These are phyloP conservation scores for Anhinga rufa DNA, from an alignment of 2,113 vertebrate genomes.

Conservation along the genomic window DNA sequence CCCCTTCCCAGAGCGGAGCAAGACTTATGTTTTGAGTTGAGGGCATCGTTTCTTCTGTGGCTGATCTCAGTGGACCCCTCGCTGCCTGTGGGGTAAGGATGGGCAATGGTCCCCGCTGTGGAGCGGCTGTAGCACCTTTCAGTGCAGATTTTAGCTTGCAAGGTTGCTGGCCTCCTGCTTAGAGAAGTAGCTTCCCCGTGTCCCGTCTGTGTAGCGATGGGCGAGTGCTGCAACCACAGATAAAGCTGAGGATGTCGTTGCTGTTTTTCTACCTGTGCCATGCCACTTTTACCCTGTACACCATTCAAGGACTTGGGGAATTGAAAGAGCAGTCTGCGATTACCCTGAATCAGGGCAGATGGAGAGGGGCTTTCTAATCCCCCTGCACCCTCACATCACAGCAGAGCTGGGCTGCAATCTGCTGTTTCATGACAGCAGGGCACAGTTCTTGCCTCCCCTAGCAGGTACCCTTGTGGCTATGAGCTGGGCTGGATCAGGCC, in stretches of 20 bases:
- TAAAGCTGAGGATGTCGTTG: not conserved
- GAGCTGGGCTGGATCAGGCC: not conserved
- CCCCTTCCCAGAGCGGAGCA: not conserved
- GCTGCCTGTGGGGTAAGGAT: not conserved
- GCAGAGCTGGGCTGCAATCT: not conserved
- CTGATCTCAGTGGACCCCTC: not conserved
- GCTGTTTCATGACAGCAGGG: not conserved
- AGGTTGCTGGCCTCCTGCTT: not conserved
- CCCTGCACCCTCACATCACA: not conserved
- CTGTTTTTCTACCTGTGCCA: not conserved
- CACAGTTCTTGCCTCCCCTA: not conserved
- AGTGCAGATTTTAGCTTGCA: not conserved
- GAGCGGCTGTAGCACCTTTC: not conserved
- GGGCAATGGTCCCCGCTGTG: not conserved
- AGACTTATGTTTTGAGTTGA: not conserved
- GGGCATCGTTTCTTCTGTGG: not conserved
- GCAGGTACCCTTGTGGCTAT: not conserved
- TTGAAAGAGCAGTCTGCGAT: not conserved
- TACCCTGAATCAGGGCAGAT: not conserved
- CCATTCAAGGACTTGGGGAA: not conserved
- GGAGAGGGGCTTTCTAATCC: not conserved
- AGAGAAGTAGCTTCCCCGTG: not conserved
- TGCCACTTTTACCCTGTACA: not conserved
- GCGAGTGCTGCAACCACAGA: rapidly evolving
- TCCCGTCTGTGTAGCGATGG: rapidly evolving